These are phyloP conservation scores for Cheilosia grossa DNA, from an alignment of 2,888 invertebrate species.

Conservation along the genomic window DNA sequence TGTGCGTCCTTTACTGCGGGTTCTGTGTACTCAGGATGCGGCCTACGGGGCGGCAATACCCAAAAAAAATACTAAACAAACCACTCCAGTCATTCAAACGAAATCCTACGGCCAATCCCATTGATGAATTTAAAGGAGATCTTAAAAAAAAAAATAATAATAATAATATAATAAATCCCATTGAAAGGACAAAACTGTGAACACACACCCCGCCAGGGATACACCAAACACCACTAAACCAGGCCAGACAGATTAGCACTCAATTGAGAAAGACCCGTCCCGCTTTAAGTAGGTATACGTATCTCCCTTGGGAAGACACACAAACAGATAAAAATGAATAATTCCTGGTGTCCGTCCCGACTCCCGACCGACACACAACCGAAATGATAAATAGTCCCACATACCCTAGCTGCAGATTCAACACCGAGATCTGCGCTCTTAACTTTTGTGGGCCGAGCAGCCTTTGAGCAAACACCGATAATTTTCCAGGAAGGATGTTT, in stretches of 20 bases:
- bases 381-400: slow-evolving; percentile 41
- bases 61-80: slow-evolving; percentile 15
- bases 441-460: slow-evolving; percentile 36
- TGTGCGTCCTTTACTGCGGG: neutral
- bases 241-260: slow-evolving; percentile 70
- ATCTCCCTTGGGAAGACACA: slow-evolving; percentile 40
- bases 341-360: slow-evolving; percentile 9
- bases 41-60: neutral
- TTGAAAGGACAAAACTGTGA: slow-evolving; percentile 55
- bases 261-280: slow-evolving; percentile 56
- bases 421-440: slow-evolving; percentile 32
- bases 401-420: slow-evolving; percentile 46
- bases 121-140: slow-evolving; percentile 61
- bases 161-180: slow-evolving; percentile 39
- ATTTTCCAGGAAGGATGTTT: slow-evolving; percentile 64
- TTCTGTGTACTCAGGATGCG: slow-evolving; percentile 38
- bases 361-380: slow-evolving; percentile 13
- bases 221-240: slow-evolving; percentile 3
- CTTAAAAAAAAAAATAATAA: slow-evolving; percentile 4
- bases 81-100: slow-evolving; percentile 59
- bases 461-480: slow-evolving; percentile 70
- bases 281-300: slow-evolving; percentile 34
- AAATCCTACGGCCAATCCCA: slow-evolving; percentile 55
- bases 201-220: slow-evolving; percentile 21
- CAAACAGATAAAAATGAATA: slow-evolving; percentile 34